Percentiles rank a stretch among this genome's conserved stretches.
Evolutionary conservation across 2,797 vertebrate species (phyloP).

Genomic region (Anguilla megastoma): DNA sequence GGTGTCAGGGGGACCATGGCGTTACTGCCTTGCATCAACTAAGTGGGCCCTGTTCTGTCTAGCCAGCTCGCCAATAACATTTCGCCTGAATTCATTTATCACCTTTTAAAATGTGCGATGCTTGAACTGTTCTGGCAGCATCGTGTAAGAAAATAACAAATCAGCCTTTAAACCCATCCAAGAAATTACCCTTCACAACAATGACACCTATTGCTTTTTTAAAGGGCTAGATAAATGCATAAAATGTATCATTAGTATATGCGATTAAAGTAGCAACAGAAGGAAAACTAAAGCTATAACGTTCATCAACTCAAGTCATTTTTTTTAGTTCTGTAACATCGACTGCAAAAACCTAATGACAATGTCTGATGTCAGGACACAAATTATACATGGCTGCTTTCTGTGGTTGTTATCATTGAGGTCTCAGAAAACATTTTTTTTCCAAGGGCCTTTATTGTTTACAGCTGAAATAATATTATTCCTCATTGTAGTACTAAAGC

Average conservation of each 20-base stretch:
- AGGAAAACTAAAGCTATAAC: background rate
- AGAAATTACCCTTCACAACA: background rate
- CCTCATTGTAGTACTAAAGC: background rate
- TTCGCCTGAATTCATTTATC: background rate
- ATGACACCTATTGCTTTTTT: background rate
- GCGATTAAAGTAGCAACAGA: background rate
- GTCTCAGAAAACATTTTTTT: constrained; percentile 9
- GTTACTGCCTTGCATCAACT: background rate
- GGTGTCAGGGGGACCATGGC: background rate
- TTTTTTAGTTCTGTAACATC: background rate
- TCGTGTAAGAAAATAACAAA: background rate
- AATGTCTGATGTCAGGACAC: background rate
- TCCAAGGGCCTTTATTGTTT: background rate
- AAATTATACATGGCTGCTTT: background rate
- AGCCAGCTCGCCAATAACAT: background rate
- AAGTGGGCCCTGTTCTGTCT: too few relatives aligned
- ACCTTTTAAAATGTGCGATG: background rate
- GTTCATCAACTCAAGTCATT: background rate
- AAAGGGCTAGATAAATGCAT: background rate
- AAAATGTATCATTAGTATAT: background rate
- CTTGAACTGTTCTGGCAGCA: background rate
- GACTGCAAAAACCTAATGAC: background rate
- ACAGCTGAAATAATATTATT: constrained; percentile 20
- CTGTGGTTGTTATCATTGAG: background rate
- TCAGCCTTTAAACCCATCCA: background rate